phyloP scores from a whole-genome alignment of 2,888 invertebrate species.

The Notodonta ziczac region DNA sequence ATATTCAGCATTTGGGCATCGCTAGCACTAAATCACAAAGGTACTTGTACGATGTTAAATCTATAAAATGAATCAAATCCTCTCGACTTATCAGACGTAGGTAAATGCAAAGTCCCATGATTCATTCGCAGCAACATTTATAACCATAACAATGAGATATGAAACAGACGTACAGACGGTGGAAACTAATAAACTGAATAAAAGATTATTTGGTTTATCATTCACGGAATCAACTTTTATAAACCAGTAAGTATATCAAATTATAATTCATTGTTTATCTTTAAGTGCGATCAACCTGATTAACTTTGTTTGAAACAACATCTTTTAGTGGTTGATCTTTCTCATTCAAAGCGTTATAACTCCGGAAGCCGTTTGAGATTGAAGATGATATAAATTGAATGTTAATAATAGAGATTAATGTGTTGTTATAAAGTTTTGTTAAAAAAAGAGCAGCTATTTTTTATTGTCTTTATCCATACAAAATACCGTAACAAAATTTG shows the following conservation, averaged over 20 bases:
- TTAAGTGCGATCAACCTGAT: slow-evolving; percentile 8
- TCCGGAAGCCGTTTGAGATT: slow-evolving; percentile 6
- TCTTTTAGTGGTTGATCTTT: neutral
- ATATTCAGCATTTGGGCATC: no score
- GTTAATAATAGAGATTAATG: neutral
- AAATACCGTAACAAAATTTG: neutral
- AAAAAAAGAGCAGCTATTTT: neutral
- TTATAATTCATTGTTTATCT: slow-evolving; percentile 18
- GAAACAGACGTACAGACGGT: slow-evolving; percentile 29
- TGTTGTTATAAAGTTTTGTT: slow-evolving; percentile 1
- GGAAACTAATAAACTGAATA: slow-evolving; percentile 27
- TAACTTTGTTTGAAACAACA: slow-evolving; percentile 3
- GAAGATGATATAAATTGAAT: slow-evolving; percentile 3
- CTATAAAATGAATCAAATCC: slow-evolving; percentile 11
- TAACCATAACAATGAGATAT: slow-evolving; percentile 41
- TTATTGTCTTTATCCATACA: neutral
- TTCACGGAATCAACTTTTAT: slow-evolving; percentile 36
- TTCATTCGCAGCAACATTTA: slow-evolving; percentile 14
- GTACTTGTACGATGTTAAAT: neutral
- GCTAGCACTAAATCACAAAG: neutral
- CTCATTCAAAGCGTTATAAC: neutral
- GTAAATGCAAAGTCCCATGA: slow-evolving; percentile 12
- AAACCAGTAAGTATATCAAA: slow-evolving; percentile 21
- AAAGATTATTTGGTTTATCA: slow-evolving; percentile 34
- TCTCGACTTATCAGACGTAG: slow-evolving; percentile 14